Evolutionary conservation across 2,797 vertebrate species (phyloP), one percentile per base, ranked within the genome.

Genomic region (Odontamblyopus lacepedii): DNA sequence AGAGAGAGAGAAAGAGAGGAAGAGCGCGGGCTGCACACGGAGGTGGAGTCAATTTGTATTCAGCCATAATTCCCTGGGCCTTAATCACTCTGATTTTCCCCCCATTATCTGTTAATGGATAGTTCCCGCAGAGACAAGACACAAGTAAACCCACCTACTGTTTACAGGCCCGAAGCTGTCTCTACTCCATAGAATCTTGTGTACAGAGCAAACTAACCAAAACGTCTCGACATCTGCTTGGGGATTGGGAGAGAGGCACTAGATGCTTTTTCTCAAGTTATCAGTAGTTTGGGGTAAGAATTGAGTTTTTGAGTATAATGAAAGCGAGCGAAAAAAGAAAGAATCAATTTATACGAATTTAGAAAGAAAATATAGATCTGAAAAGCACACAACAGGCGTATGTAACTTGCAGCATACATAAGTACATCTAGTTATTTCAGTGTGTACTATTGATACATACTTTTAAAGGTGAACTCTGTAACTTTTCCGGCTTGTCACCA

Each of bases 101-200:
- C 94, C 95, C 95, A 96, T 97, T 96, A 96, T 96, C 95, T 96
- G 94, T 96, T 98, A 98, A 98, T 98, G 96, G 96, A 96, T 96
- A 96, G 96, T 96, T 96, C 95, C 95, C 91, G 88, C 84, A 67
- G 92, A 90, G 92, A 94, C 86, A 90, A 85, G 90, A 92, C 88
- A 93, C 90, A 94, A 95, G 94, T 92, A 93, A 93, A 93, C 91
- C 92, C 93, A 94, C 94, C 93, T 93, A 93, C 93, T 92, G 93
- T 93, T 94, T 92, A 89, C 92, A 90, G 91, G 92, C 92, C 92
- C 85, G 84, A 85, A 87, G 92, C 92, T 90, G 88, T 92, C 89
- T 88, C 74, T 83, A 88, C 82, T 85, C 87, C 88, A 19, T 51
- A 69, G 89, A 78, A 76, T 83, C 60, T 83, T 85, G 82, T 80